Percentiles rank a stretch among this genome's conserved stretches.
Conservation (phyloP, 2,888 invertebrate genomes). For the Ormyrus rosae region DNA sequence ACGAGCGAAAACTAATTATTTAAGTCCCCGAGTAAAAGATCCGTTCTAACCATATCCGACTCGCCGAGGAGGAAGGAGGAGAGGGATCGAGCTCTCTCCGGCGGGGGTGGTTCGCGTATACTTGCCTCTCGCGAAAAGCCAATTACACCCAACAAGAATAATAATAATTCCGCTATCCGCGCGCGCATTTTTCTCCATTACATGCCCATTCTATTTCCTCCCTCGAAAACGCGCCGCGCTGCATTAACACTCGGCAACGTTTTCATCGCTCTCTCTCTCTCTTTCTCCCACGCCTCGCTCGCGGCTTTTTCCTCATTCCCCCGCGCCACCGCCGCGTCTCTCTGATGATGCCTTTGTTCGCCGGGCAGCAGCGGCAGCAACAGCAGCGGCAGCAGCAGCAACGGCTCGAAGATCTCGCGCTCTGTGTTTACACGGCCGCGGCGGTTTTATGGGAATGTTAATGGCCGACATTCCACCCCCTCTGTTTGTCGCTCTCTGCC, state of each 20-base stretch:
- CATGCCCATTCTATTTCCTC: slow-evolving; percentile 30
- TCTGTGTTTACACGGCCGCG: slow-evolving; percentile 65
- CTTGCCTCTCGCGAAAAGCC: slow-evolving; percentile 19
- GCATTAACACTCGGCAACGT: slow-evolving; percentile 1
- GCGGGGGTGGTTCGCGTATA: not conserved
- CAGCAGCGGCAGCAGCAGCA: too few species aligned
- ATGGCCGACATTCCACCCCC: slow-evolving; percentile 73
- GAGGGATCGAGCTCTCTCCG: not conserved
- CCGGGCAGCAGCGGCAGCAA: too few species aligned
- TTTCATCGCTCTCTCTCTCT: slow-evolving; percentile 24
- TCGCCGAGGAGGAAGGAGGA: not conserved
- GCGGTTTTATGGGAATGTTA: slow-evolving; percentile 73
- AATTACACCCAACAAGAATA: slow-evolving; percentile 38
- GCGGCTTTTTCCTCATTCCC: not conserved
- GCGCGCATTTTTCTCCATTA: slow-evolving; percentile 29
- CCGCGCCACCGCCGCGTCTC: not conserved
- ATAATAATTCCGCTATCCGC: slow-evolving; percentile 23
- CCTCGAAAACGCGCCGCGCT: not conserved
- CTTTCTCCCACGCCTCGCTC: not conserved
- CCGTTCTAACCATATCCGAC: slow-evolving; percentile 1
- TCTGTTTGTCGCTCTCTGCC: slow-evolving; percentile 46
- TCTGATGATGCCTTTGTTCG: not conserved
- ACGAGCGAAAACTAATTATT: too few species aligned
- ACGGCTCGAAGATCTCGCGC: too few species aligned
- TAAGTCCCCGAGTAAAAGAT: too few species aligned